These are phyloP conservation scores for Xerus inauris DNA, from an alignment of 2,113 vertebrate genomes.

Conservation along the genomic window DNA sequence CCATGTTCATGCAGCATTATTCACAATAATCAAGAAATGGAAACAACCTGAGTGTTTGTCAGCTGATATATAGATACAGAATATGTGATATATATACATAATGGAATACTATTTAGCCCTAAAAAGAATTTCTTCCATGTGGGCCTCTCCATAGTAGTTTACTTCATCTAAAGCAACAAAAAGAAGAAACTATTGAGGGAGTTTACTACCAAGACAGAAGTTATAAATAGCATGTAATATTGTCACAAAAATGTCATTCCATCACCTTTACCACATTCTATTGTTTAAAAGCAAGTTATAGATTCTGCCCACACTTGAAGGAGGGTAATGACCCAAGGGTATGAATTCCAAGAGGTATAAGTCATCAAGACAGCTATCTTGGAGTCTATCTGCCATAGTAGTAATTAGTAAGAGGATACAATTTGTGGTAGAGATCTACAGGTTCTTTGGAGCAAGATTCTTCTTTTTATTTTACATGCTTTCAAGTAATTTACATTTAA, in stretches of 20 bases:
- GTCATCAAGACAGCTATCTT: not conserved
- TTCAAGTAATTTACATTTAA: not conserved
- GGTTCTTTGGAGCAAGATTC: not conserved
- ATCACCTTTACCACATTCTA: not conserved
- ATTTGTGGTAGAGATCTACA: not conserved
- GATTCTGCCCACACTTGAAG: not conserved
- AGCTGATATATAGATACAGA: not conserved
- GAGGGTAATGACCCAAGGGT: not conserved
- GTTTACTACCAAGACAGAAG: not conserved
- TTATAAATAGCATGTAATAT: not conserved
- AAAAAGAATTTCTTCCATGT: not conserved
- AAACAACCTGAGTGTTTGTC: not conserved
- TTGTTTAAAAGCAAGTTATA: not conserved
- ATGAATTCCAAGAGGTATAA: not conserved
- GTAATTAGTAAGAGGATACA: not conserved
- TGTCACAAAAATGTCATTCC: not conserved
- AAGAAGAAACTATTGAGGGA: not conserved
- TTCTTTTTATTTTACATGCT: not conserved
- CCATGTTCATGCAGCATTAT: not conserved
- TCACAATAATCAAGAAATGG: not conserved
- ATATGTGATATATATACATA: not conserved
- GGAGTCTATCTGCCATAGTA: not conserved
- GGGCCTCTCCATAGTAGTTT: not conserved
- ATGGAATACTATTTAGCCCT: not conserved
- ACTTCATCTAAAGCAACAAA: not conserved